These are phyloP conservation scores for Cyprinella venusta DNA, from an alignment of 2,797 vertebrate genomes.

Conservation along the genomic window DNA sequence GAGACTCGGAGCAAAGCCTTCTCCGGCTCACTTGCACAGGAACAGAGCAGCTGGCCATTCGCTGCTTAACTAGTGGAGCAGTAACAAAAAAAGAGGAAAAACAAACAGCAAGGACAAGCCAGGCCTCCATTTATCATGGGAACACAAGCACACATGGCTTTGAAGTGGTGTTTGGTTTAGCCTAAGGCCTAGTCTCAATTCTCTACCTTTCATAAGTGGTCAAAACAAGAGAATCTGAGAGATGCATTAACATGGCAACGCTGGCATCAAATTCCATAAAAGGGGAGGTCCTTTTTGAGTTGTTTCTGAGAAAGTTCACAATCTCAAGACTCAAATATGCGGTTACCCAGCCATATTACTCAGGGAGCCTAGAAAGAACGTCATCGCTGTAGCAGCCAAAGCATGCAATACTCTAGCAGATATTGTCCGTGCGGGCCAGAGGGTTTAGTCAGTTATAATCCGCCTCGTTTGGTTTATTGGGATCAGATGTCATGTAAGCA, in stretches of 20 bases:
- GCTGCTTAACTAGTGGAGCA: conserved; percentile 35
- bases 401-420: conserved; percentile 30
- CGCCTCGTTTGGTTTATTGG: conserved; percentile 46
- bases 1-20: conserved; percentile 56
- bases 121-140: conserved; percentile 61
- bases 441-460: conserved; percentile 31
- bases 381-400: conserved; percentile 31
- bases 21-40: conserved; percentile 38
- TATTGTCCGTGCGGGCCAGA: conserved; percentile 13
- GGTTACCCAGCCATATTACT: conserved; percentile 29
- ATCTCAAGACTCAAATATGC: conserved; percentile 41
- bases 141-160: conserved; percentile 59
- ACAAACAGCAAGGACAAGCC: conserved; percentile 61
- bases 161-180: conserved; percentile 69
- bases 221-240: conserved; percentile 58
- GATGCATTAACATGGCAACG: conserved; percentile 45
- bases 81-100: conserved; percentile 30
- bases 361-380: conserved; percentile 35
- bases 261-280: conserved; percentile 41
- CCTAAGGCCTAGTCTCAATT: conserved; percentile 57
- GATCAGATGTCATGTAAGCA: conserved; percentile 35
- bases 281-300: conserved; percentile 22
- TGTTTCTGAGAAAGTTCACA: conserved; percentile 43
- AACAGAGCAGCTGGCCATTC: conserved; percentile 53
- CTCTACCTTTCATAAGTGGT: conserved; percentile 62